Conservation (phyloP, 2,797 vertebrate genomes). For the Acomys russatus region DNA sequence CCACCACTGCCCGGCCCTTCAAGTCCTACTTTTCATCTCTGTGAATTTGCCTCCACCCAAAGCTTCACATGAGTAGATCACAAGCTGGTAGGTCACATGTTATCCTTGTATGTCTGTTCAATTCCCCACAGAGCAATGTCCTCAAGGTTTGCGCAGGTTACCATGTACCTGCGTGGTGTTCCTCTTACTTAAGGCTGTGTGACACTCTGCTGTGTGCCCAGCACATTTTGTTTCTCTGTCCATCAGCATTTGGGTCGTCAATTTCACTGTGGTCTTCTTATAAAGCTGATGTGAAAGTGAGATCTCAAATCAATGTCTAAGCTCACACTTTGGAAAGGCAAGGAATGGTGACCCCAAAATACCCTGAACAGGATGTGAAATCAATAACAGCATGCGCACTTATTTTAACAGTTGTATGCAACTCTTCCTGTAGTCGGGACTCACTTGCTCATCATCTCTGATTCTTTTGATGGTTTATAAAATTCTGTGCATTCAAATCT, state of each 20-base stretch:
- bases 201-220: background rate
- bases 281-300: background rate
- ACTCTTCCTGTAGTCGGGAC: background rate
- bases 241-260: background rate
- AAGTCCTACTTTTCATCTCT: background rate
- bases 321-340: background rate
- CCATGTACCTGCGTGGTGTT: background rate
- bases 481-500: background rate
- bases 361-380: background rate
- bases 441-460: background rate
- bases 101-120: background rate
- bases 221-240: background rate
- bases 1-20: too few relatives aligned
- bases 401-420: background rate
- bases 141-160: background rate
- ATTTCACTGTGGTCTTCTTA: background rate
- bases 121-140: background rate
- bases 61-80: background rate
- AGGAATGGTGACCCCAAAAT: background rate
- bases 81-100: background rate
- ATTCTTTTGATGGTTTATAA: slow-evolving; percentile 8
- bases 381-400: background rate
- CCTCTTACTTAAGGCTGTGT: slow-evolving; percentile 25
- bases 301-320: background rate
- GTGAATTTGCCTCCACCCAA: background rate